Conservation (phyloP, 2,888 invertebrate genomes). For the Esperia sulphurella region DNA sequence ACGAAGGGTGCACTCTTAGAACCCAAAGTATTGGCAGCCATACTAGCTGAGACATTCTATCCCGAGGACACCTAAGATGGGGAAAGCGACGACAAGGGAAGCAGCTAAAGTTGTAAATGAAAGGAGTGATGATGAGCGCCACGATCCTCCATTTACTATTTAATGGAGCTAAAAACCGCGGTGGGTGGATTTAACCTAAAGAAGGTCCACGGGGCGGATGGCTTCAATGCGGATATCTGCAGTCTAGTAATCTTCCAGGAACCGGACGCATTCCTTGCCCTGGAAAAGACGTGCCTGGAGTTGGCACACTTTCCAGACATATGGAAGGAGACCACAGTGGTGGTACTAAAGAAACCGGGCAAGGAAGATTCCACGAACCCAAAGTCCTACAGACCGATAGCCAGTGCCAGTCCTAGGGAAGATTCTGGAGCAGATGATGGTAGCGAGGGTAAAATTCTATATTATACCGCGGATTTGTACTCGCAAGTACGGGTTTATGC, state of each 20-base stretch:
- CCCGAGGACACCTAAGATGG: constrained; percentile 1
- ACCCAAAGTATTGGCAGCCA: too few species aligned
- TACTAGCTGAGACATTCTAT: constrained; percentile 6
- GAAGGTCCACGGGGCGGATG: too few species aligned
- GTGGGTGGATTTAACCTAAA: constrained; percentile 9
- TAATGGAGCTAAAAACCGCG: constrained; percentile 1
- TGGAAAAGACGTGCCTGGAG: constrained; percentile 7
- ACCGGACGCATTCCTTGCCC: background rate
- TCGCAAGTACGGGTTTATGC: constrained; percentile 14
- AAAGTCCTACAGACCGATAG: constrained; percentile 13
- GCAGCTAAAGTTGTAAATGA: background rate
- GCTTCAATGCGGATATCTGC: constrained; percentile 14
- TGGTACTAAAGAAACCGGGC: too few species aligned
- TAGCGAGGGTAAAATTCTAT: constrained; percentile 3
- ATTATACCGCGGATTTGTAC: constrained; percentile 3
- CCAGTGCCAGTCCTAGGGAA: constrained; percentile 13
- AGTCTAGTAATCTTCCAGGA: background rate
- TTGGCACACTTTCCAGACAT: too few species aligned
- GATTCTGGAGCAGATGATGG: constrained; percentile 10
- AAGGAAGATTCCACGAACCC: background rate
- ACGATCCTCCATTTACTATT: constrained; percentile 10
- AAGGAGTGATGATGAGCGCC: background rate
- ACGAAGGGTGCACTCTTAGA: too few species aligned
- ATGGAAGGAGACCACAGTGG: too few species aligned
- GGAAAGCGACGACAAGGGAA: background rate